A percentile compares a stretch with the other conserved stretches of the same genome.
Evolutionary conservation across 2,797 vertebrate genomes (phyloP).

Genomic region (Pantherophis vulpinus): DNA sequence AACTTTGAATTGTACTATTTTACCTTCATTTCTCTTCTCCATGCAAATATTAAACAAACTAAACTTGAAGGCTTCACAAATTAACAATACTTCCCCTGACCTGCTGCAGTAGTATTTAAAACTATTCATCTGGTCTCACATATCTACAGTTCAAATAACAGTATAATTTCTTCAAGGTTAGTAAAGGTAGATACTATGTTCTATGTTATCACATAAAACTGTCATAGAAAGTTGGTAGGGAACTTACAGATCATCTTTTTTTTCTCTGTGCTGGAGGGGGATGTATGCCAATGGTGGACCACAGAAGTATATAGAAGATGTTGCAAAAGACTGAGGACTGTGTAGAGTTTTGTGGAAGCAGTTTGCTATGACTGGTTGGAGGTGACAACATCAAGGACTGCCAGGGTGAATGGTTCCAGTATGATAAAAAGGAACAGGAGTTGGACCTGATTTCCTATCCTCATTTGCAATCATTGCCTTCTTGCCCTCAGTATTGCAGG

Average conservation of each 20-base stretch:
- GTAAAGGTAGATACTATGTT: background rate
- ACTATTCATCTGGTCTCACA: background rate
- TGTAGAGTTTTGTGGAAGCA: background rate
- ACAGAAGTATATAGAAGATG: background rate
- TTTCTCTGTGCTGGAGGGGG: background rate
- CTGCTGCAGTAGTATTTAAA: background rate
- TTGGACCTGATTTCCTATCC: background rate
- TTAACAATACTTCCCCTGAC: background rate
- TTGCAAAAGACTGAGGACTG: background rate
- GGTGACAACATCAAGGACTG: background rate
- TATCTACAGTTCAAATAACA: background rate
- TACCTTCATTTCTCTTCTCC: background rate
- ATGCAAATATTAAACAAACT: background rate
- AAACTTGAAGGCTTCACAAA: background rate
- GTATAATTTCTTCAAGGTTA: background rate
- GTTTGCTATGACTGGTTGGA: background rate
- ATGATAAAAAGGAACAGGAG: background rate
- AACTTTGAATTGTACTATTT: background rate
- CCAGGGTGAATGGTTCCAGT: background rate
- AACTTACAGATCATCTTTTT: background rate
- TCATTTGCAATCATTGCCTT: background rate
- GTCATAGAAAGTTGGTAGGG: background rate
- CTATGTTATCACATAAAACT: background rate
- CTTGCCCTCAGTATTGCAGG: background rate
- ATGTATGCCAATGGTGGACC: background rate